Evolutionary conservation across 37 sponge, comb jelly and placozoan species (phyloP), one percentile per base, ranked within the genome.

Genomic region (Halichondria panicea): DNA sequence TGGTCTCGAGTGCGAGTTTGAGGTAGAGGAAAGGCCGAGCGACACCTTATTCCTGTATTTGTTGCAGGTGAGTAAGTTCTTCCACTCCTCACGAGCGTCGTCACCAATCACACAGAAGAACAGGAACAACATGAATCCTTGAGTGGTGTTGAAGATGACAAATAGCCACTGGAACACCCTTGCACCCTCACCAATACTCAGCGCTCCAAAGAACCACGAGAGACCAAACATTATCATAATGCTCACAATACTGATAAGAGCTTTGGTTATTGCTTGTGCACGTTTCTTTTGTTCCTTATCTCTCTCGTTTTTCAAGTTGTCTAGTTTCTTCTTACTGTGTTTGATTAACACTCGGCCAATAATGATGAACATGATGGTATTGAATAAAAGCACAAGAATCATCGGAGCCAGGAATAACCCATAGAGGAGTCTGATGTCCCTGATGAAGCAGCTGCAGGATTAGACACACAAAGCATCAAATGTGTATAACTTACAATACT

Each of bases 181-280:
- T 41, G 76, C 60, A 28, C 37, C 81, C 18, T 55, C 48, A 19
- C 21, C 24, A 31, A 91, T 35, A 28, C 74, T 85, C 44, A 85
- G 66, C 27, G 80, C 81, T 43, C 78, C 91, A 58, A 91, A 76
- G 15, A 85, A 22, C 91, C 91, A 91, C 0, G 78, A 79, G 9
- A 81, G 70, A 11, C 91, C 91, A 40, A 85, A 75, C 63, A 84
- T 38, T 11, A 34, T 22, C 84, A 84, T 84, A 18, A 84, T 43
- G 27, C 77, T 65, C 27, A 43, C 32, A 63, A 84, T 38, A 22
- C 76, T 75, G 63, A 68, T 44, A 22, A 84, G 9, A 22, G 67
- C 30, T 40, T 67, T 84, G 24, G 48, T 12, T 1, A 32, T 66
- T 1, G 13, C 25, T n/a, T 43, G 57, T 19, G 42, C 13, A 11